A percentile compares a stretch with the other conserved stretches of the same genome.
phyloP scores from a whole-genome alignment of 2,113 vertebrate genomes.

The Ptilorrhoa leucosticta region DNA sequence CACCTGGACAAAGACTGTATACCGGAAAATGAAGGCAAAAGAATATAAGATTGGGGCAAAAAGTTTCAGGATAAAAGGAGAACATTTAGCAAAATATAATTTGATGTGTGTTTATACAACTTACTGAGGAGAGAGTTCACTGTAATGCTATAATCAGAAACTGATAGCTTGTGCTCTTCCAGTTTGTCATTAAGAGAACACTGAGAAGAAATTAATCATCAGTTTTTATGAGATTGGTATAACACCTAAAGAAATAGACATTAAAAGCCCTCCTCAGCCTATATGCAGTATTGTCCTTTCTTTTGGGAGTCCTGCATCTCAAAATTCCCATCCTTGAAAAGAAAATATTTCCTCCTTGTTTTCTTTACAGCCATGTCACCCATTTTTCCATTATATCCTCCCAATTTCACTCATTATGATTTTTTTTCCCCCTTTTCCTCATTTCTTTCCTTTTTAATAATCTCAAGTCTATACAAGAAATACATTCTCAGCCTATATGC shows the following conservation, averaged over 20 bases:
- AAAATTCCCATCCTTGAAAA: not conserved
- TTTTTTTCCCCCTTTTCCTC: not conserved
- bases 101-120: not conserved
- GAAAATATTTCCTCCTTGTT: not conserved
- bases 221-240: not conserved
- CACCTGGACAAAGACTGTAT: not conserved
- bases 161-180: not conserved
- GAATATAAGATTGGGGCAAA: not conserved
- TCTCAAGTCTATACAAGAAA: not conserved
- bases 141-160: not conserved
- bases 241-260: not conserved
- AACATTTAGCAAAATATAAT: not conserved
- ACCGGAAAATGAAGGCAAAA: not conserved
- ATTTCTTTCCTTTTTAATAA: not conserved
- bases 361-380: not conserved
- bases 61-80: not conserved
- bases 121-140: not conserved
- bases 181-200: not conserved
- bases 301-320: not conserved
- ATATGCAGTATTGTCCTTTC: not conserved
- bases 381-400: not conserved
- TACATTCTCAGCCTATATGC: not conserved
- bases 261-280: not conserved
- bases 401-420: rapidly evolving
- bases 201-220: not conserved